phyloP scores from a whole-genome alignment of 2,797 vertebrate species.

The Anguilla marmorata region DNA sequence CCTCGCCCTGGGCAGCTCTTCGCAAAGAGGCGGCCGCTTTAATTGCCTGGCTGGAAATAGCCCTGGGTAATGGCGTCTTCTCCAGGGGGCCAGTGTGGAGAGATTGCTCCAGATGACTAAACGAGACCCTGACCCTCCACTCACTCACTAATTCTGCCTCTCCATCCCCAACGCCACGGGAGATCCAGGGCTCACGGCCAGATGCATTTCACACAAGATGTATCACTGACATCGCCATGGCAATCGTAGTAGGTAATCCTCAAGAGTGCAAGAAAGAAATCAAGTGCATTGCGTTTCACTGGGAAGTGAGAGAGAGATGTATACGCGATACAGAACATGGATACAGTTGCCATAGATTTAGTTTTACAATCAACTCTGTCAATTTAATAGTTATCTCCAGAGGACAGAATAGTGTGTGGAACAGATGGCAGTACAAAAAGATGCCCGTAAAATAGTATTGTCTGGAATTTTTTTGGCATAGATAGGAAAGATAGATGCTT shows the following conservation, averaged over 20 bases:
- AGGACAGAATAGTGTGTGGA: neutral
- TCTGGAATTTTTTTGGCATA: neutral
- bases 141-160: neutral
- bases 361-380: neutral
- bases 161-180: neutral
- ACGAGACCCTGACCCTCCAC: constrained; percentile 62
- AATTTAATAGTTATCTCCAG: neutral
- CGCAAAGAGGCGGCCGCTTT: constrained; percentile 50
- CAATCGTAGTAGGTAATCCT: constrained; percentile 68
- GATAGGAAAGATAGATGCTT: neutral
- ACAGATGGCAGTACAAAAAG: neutral
- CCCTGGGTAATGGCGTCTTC: constrained; percentile 41
- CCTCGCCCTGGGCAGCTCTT: constrained; percentile 43
- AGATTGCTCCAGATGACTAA: constrained; percentile 58
- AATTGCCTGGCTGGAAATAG: constrained; percentile 63
- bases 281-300: constrained; percentile 43
- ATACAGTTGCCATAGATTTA: neutral
- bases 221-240: constrained; percentile 57
- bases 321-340: neutral
- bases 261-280: constrained; percentile 59
- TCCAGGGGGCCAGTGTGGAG: constrained; percentile 37
- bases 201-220: constrained; percentile 47
- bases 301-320: neutral
- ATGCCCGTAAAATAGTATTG: neutral
- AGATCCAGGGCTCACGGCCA: constrained; percentile 29